A percentile compares a stretch with the other conserved stretches of the same genome.
phyloP scores from a whole-genome alignment of 2,888 invertebrate species.

The Exephanes ischioxanthus region DNA sequence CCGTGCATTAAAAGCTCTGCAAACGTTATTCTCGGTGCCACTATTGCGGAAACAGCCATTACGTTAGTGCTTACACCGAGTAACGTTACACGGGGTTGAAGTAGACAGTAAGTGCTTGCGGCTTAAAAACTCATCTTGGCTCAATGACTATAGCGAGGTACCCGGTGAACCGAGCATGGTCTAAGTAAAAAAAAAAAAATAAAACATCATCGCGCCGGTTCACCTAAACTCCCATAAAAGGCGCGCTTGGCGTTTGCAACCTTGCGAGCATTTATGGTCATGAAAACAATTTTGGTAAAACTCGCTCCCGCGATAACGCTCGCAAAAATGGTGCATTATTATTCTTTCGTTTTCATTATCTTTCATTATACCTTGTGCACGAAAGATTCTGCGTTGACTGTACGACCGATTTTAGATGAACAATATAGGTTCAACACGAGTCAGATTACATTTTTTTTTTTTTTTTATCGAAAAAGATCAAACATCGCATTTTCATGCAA shows the following conservation, averaged over 20 bases:
- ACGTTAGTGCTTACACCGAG: not conserved
- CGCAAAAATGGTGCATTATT: not conserved
- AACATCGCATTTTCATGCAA: conserved; percentile 52
- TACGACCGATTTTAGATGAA: conserved; percentile 6
- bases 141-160: conserved; percentile 16
- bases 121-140: conserved; percentile 21
- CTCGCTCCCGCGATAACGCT: not conserved
- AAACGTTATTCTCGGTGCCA: conserved; percentile 20
- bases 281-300: not conserved
- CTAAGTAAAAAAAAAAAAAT: conserved; percentile 6
- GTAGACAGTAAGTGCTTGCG: conserved; percentile 7
- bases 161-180: not conserved
- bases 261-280: not conserved
- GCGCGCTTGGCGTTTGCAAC: not conserved
- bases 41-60: conserved; percentile 10
- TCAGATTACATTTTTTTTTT: not conserved
- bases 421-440: not conserved
- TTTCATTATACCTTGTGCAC: not conserved
- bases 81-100: conserved; percentile 10
- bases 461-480: conserved; percentile 27
- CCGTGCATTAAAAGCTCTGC: conserved; percentile 22
- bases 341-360: not conserved
- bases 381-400: not conserved
- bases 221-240: conserved; percentile 10
- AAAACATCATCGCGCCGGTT: not conserved